These are phyloP conservation scores for Drosophila ezoana DNA, from an alignment of 2,888 invertebrate genomes.

Conservation along the genomic window DNA sequence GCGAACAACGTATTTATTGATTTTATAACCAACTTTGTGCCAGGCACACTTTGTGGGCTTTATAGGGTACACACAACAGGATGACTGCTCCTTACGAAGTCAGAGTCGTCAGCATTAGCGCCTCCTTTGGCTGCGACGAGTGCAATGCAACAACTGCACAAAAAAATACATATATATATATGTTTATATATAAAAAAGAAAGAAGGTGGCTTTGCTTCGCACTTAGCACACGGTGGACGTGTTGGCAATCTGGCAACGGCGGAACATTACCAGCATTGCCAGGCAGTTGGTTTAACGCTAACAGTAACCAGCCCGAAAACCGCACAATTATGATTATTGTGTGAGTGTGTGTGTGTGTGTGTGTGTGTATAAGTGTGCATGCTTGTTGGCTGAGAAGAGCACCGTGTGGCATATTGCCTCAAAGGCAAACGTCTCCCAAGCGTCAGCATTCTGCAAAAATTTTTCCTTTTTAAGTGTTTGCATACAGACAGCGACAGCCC, in stretches of 20 bases:
- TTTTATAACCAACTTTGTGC: too few species aligned
- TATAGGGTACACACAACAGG: too few species aligned
- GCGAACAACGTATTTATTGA: too few species aligned
- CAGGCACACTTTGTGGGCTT: too few species aligned
- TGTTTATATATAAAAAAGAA: background rate
- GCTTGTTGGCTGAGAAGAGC: conserved; percentile 23
- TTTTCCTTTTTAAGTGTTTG: conserved; percentile 61
- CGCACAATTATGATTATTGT: conserved; percentile 72
- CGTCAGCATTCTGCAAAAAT: conserved; percentile 36
- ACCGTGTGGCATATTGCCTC: conserved; percentile 43
- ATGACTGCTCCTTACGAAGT: conserved; percentile 1
- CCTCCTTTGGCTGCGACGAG: conserved; percentile 54
- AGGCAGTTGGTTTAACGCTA: conserved; percentile 29
- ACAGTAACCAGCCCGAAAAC: conserved; percentile 43
- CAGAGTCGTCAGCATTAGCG: conserved; percentile 32
- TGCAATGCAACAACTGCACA: conserved; percentile 61
- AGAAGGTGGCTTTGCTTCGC: conserved; percentile 40
- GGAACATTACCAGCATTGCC: conserved; percentile 25
- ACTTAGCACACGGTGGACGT: conserved; percentile 1
- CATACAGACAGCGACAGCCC: conserved; percentile 43
- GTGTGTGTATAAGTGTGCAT: conserved; percentile 2
- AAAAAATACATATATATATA: conserved; percentile 1
- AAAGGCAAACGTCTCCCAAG: conserved; percentile 47
- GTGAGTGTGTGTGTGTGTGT: conserved; percentile 9
- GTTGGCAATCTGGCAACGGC: conserved; percentile 1